A percentile compares a stretch with the other conserved stretches of the same genome.
Conservation (phyloP, 2,888 invertebrate genomes). For the Cosmia pyralina region DNA sequence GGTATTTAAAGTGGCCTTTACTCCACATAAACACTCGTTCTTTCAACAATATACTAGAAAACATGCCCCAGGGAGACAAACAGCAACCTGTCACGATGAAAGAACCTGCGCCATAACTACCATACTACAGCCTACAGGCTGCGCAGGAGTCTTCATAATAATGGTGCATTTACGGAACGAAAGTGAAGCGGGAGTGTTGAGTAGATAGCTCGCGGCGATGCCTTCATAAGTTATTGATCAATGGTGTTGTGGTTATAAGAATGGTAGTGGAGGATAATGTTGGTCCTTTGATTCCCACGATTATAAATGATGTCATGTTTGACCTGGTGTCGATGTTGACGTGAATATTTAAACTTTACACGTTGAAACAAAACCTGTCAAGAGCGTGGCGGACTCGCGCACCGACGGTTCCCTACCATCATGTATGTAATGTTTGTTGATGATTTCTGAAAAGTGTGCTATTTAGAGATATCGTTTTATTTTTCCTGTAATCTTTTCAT, state of each 20-base stretch:
- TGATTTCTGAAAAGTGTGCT: too few relatives aligned
- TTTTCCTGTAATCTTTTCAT: too few relatives aligned
- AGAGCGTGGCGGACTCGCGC: too few relatives aligned
- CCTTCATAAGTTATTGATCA: slow-evolving; percentile 17
- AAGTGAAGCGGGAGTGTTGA: slow-evolving; percentile 46
- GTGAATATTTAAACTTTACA: too few relatives aligned
- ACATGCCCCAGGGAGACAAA: slow-evolving; percentile 32
- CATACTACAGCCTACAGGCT: slow-evolving; percentile 4
- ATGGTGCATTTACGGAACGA: slow-evolving; percentile 26
- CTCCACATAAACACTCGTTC: neutral
- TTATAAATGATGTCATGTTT: neutral
- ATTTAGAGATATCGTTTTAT: too few relatives aligned
- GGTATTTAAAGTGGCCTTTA: neutral
- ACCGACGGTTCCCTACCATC: too few relatives aligned
- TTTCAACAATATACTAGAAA: slow-evolving; percentile 13
- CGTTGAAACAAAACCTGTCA: too few relatives aligned
- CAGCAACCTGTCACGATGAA: slow-evolving; percentile 33
- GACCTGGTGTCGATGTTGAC: too few relatives aligned
- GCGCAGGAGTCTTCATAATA: slow-evolving; percentile 28
- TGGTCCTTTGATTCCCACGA: neutral
- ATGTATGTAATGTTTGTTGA: too few relatives aligned
- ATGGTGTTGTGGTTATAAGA: neutral
- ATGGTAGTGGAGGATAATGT: neutral
- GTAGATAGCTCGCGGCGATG: slow-evolving; percentile 18
- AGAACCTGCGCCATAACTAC: slow-evolving; percentile 38